Evolutionary conservation across 2,888 invertebrate genomes (phyloP).

Genomic region (Leuctra nigra): DNA sequence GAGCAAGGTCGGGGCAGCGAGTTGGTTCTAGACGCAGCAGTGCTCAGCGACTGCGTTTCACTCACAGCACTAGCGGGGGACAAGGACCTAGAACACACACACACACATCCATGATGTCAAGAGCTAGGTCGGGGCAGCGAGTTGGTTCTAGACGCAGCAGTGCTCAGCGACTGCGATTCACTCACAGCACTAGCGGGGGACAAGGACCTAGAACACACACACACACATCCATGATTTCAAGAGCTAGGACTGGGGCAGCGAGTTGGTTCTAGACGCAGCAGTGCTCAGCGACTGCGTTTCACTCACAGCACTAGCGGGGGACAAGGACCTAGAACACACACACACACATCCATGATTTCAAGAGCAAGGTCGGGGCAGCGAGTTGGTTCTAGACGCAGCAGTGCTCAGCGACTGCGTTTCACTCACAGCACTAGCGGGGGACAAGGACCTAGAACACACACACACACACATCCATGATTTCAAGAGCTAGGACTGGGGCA

Average conservation of each 20-base stretch:
- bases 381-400: slow-evolving; percentile 53
- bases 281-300: too few relatives aligned
- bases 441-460: slow-evolving; percentile 48
- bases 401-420: slow-evolving; percentile 55
- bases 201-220: slow-evolving; percentile 46
- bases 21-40: slow-evolving; percentile 53
- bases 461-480: too few relatives aligned
- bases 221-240: too few relatives aligned
- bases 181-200: slow-evolving; percentile 55
- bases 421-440: slow-evolving; percentile 53
- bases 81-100: slow-evolving; percentile 46
- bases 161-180: slow-evolving; percentile 53
- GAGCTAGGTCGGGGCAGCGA: slow-evolving; percentile 70
- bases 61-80: slow-evolving; percentile 55
- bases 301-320: too few relatives aligned
- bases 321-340: too few relatives aligned
- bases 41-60: slow-evolving; percentile 53
- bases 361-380: slow-evolving; percentile 70
- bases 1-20: slow-evolving; percentile 70
- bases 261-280: too few relatives aligned
- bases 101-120: too few relatives aligned
- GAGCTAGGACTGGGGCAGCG: too few relatives aligned
- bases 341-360: too few relatives aligned
- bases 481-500: too few relatives aligned
- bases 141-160: slow-evolving; percentile 53